phyloP scores from a whole-genome alignment of 2,888 invertebrate species.

The Caenorhabditis japonica region DNA sequence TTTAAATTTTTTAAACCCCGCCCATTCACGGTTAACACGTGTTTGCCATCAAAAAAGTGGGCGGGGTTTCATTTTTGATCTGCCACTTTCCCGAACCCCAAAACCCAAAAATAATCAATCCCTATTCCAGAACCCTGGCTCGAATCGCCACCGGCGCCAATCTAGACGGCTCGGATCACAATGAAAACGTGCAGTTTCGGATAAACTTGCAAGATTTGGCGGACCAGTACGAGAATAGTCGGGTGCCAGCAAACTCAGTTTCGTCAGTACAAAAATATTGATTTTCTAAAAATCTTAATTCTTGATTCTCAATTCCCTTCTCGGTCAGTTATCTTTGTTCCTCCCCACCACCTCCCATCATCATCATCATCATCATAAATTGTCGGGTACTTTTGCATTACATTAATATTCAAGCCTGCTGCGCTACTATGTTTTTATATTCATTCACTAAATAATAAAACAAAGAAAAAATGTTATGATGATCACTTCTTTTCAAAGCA shows the following conservation, averaged over 20 bases:
- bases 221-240: constrained; percentile 23
- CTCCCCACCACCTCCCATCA: too few relatives aligned
- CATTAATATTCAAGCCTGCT: too few relatives aligned
- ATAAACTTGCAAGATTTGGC: constrained; percentile 38
- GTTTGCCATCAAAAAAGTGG: too few relatives aligned
- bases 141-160: constrained; percentile 8
- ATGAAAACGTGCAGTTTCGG: constrained; percentile 35
- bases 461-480: too few relatives aligned
- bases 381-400: too few relatives aligned
- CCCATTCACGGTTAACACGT: too few relatives aligned
- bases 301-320: neutral
- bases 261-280: constrained; percentile 6
- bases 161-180: constrained; percentile 1
- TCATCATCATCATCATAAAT: too few relatives aligned
- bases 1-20: too few relatives aligned
- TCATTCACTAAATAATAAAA: too few relatives aligned
- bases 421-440: too few relatives aligned
- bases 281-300: constrained; percentile 10
- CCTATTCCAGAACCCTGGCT: constrained; percentile 12
- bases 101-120: neutral
- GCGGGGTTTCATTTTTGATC: neutral
- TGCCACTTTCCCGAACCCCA: neutral
- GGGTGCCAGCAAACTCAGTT: too few relatives aligned
- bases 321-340: neutral
- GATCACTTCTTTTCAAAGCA: constrained; percentile 21